phyloP scores from a whole-genome alignment of 1,140 invertebrate species.

The Brachionus paranguensis region DNA sequence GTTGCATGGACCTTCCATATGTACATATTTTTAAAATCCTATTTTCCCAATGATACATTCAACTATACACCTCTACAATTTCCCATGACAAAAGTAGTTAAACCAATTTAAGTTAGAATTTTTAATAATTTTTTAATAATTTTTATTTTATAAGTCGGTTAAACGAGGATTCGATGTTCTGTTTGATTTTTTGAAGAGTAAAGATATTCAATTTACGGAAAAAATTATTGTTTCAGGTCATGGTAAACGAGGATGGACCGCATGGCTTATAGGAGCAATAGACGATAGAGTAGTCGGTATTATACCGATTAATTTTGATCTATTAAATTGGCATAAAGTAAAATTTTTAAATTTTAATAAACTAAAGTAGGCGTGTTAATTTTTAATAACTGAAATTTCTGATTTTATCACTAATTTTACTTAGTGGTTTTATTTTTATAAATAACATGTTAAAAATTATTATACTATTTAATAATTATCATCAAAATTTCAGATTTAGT shows the following conservation, averaged over 20 bases:
- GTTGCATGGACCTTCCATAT: neutral
- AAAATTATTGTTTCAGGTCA: conserved; percentile 6
- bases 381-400: too few relatives aligned
- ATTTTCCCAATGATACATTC: neutral
- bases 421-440: too few relatives aligned
- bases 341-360: neutral
- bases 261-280: neutral
- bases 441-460: too few relatives aligned
- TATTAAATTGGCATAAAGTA: conserved; percentile 31
- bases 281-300: neutral
- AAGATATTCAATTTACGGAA: neutral
- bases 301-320: conserved; percentile 10
- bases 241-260: conserved; percentile 9
- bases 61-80: neutral
- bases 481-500: too few relatives aligned
- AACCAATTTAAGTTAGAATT: neutral
- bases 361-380: too few relatives aligned
- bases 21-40: neutral
- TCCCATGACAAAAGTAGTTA: neutral
- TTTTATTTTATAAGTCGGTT: neutral
- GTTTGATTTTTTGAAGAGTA: neutral
- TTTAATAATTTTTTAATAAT: neutral
- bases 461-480: too few relatives aligned
- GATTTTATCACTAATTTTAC: too few relatives aligned
- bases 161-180: conserved; percentile 12